Percentiles rank a stretch among this genome's conserved stretches.
phyloP scores from a whole-genome alignment of 2,888 invertebrate species.

The Flexamia atlantica region DNA sequence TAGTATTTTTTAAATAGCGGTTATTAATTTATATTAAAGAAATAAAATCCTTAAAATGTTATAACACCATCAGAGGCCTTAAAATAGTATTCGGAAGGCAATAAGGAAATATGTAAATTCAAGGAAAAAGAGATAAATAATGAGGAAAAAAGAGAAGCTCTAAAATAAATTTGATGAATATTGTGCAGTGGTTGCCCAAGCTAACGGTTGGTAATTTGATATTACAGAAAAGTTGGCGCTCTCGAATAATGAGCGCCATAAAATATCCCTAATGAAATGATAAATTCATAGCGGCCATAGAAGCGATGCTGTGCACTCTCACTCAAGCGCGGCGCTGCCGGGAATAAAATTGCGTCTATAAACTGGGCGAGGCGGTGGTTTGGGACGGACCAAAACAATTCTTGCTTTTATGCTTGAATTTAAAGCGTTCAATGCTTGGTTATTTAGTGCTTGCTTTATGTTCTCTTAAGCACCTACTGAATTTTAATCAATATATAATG shows the following conservation, averaged over 20 bases:
- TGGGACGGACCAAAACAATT: not conserved
- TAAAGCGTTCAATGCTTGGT: too few species aligned
- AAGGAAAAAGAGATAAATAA: too few species aligned
- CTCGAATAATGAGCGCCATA: constrained; percentile 34
- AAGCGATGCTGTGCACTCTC: not conserved
- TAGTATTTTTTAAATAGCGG: too few species aligned
- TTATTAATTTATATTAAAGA: too few species aligned
- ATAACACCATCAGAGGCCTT: too few species aligned
- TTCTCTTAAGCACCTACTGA: too few species aligned
- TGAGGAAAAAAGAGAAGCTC: too few species aligned
- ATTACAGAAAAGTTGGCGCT: not conserved
- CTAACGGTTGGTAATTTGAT: not conserved
- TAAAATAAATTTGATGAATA: not conserved
- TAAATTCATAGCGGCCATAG: constrained; percentile 30
- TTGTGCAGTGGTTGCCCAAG: not conserved
- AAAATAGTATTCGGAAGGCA: too few species aligned
- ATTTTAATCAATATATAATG: too few species aligned
- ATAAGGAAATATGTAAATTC: too few species aligned
- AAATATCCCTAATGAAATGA: constrained; percentile 40
- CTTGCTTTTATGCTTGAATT: not conserved
- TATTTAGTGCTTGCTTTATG: too few species aligned
- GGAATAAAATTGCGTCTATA: constrained; percentile 10
- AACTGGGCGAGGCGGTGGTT: not conserved
- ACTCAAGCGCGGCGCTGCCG: not conserved
- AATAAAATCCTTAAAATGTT: too few species aligned